These are phyloP conservation scores for Heliconius aoede DNA, from an alignment of 2,888 invertebrate genomes.

Conservation along the genomic window DNA sequence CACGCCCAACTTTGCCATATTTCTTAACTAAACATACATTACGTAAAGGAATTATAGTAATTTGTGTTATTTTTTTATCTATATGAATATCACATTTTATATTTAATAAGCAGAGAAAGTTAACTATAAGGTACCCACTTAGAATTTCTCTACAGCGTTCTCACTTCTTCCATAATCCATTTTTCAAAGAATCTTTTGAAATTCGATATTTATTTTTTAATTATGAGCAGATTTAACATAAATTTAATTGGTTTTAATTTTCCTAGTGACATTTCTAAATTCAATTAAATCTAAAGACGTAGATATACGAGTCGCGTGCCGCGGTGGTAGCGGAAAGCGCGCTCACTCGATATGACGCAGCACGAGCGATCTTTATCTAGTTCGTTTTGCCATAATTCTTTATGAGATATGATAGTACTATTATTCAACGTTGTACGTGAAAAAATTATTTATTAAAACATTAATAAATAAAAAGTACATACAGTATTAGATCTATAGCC, in stretches of 20 bases:
- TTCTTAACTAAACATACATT: conserved; percentile 36
- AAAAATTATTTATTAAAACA: not conserved
- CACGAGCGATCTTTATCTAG: conserved; percentile 57
- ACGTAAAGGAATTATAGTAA: not conserved
- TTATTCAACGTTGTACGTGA: conserved; percentile 31
- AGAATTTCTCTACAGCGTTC: not conserved
- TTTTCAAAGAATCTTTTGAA: no score
- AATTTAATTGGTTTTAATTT: not conserved
- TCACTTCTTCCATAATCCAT: no score
- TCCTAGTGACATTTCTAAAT: conserved; percentile 7
- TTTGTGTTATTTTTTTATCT: conserved; percentile 4
- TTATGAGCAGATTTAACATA: not conserved
- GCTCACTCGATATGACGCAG: conserved; percentile 44
- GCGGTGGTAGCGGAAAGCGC: conserved; percentile 62
- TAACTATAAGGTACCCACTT: not conserved
- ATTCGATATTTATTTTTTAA: not conserved
- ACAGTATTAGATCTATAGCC: no score
- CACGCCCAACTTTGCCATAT: conserved; percentile 58
- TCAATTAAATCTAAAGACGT: conserved; percentile 20
- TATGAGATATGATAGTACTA: conserved; percentile 37
- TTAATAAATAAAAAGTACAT: not conserved
- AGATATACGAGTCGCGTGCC: conserved; percentile 74
- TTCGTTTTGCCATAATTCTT: conserved; percentile 56
- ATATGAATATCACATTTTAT: not conserved
- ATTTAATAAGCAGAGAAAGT: not conserved